Evolutionary conservation across 2,113 vertebrate genomes (phyloP), one percentile per base, ranked within the genome.

Genomic region (Sterrhoptilus dennistouni): DNA sequence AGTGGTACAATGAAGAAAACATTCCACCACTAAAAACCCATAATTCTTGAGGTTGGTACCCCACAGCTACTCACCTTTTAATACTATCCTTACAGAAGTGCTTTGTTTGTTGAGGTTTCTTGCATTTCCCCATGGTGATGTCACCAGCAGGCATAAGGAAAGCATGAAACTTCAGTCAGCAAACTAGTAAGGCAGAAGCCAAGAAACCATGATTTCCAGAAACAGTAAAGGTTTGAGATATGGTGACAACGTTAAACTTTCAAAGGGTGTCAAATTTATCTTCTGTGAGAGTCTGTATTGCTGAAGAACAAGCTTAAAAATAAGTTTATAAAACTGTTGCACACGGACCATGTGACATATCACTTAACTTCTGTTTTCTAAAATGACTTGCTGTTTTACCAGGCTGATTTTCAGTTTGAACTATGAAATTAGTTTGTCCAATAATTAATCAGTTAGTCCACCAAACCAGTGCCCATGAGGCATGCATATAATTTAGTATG

Each of bases 311-410:
- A 38, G 38, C 38, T 38, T 38, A 38, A 38, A 14, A 44, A 11
- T 12, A 77, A 75, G 13, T 66, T 80, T 33, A 8, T 33, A 57
- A 68, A 57, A 44, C n/a, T 45, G 10, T 3, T 63, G 16, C 38
- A 77, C 44, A 29, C 1, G 8, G 21, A 80, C 14, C 33, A 52
- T 1, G 4, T 59, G 17, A 68, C 2, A 4, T 0, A 0, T 54
- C 60, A 77, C 28, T 15, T 49, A 56, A 14, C 8, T 76, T 76
- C 40, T 63, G 13, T 24, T 87, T 52, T 94, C 57, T 78, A 61
- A 84, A 89, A 44, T 12, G 0, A 75, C 22, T 28, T 59, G 5
- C 5, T 47, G 60, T 81, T 80, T 84, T 31, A 81, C 13, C 13
- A 52, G 35, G 16, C 3, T 83, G 33, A 71, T 70, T 87, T 90